phyloP scores from a whole-genome alignment of 2,888 invertebrate genomes.

The Adineta ricciae region DNA sequence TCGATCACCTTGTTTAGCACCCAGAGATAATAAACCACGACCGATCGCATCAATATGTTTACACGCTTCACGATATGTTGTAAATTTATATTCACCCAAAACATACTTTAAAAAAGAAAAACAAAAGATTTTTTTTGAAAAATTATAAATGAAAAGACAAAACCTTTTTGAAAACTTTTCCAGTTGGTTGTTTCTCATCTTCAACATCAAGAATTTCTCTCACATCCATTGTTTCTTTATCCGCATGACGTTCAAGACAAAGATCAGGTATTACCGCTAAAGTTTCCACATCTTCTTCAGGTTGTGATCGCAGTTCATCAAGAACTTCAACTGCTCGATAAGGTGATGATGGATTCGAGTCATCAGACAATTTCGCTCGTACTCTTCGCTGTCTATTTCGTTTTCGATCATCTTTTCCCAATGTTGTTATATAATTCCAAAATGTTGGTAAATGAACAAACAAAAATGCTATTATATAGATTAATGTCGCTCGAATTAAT shows the following conservation, averaged over 20 bases:
- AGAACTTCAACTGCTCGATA: background rate
- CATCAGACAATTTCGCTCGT: background rate
- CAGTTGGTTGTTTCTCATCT: conserved; percentile 84
- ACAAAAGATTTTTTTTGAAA: background rate
- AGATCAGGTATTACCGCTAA: background rate
- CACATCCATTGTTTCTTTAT: conserved; percentile 58
- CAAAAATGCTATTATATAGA: background rate
- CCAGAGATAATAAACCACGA: conserved; percentile 60
- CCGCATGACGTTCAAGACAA: background rate
- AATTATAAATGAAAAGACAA: background rate
- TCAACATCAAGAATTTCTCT: conserved; percentile 77
- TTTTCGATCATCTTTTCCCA: background rate
- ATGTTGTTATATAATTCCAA: background rate
- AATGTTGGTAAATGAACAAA: conserved; percentile 25
- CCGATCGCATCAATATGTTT: conserved; percentile 66
- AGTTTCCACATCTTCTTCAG: background rate
- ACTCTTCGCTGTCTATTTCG: background rate
- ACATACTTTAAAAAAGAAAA: conserved; percentile 58
- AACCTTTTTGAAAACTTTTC: conserved; percentile 83
- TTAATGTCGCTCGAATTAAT: background rate
- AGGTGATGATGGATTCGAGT: background rate
- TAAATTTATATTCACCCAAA: conserved; percentile 85
- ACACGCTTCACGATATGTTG: conserved; percentile 68
- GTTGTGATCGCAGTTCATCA: background rate
- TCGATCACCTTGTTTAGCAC: conserved; percentile 59